These are phyloP conservation scores for Urosaurus nigricauda DNA, from an alignment of 2,797 vertebrate species.

Conservation along the genomic window DNA sequence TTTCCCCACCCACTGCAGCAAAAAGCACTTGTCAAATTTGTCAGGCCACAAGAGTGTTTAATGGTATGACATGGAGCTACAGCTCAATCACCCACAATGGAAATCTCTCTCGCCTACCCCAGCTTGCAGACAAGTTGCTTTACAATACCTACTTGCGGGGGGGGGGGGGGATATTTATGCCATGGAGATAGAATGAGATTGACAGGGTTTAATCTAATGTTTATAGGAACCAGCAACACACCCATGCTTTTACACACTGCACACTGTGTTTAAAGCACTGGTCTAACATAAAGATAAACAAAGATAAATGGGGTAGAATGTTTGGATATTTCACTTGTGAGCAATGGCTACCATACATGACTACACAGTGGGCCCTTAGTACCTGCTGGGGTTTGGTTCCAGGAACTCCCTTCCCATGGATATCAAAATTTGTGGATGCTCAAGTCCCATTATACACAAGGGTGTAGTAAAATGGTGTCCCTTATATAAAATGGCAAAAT, in stretches of 20 bases:
- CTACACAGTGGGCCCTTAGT: too few species aligned
- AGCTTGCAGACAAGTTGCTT: not conserved
- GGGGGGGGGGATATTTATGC: not conserved
- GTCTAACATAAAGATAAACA: not conserved
- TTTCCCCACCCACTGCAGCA: conserved; percentile 46
- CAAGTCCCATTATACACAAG: too few species aligned
- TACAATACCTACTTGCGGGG: not conserved
- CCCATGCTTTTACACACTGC: not conserved
- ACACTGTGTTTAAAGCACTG: not conserved
- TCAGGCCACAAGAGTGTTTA: conserved; percentile 2
- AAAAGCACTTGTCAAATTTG: conserved; percentile 20
- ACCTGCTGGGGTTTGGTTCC: too few species aligned
- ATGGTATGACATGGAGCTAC: not conserved
- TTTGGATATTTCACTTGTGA: conserved; percentile 7
- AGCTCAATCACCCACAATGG: not conserved
- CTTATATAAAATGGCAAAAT: too few species aligned
- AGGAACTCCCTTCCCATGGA: too few species aligned
- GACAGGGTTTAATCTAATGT: not conserved
- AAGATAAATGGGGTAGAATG: not conserved
- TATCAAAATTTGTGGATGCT: too few species aligned
- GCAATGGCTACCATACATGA: not conserved
- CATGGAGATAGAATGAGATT: not conserved
- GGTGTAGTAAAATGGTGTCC: too few species aligned
- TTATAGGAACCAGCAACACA: not conserved
- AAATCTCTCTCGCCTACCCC: not conserved